Evolutionary conservation across 2,797 vertebrate species (phyloP).

Genomic region (Mastacembelus armatus): DNA sequence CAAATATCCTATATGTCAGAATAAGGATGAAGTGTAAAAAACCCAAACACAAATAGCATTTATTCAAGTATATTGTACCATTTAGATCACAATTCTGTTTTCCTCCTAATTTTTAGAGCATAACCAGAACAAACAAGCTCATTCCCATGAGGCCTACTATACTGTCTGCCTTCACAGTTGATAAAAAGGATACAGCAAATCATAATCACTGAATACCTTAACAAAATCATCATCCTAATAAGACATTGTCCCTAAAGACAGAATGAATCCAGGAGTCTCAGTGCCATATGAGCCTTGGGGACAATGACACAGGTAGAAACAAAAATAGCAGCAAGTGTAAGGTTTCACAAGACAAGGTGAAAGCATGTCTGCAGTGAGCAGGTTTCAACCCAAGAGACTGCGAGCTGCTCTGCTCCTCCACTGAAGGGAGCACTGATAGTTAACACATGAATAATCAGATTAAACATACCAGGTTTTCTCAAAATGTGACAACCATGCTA

Average conservation of each 20-base stretch:
- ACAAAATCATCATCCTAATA: background rate
- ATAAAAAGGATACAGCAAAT: constrained; percentile 19
- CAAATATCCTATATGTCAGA: background rate
- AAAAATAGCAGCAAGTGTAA: constrained; percentile 43
- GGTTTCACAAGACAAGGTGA: constrained; percentile 49
- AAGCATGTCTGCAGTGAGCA: constrained; percentile 25
- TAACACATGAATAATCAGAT: constrained; percentile 31
- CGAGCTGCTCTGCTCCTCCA: constrained; percentile 42
- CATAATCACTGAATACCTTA: background rate
- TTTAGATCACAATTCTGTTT: background rate
- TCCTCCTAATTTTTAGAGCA: background rate
- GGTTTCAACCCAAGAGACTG: constrained; percentile 32
- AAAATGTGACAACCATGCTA: constrained; percentile 17
- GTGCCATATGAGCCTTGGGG: constrained; percentile 8
- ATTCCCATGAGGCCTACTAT: background rate
- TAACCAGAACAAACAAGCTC: background rate
- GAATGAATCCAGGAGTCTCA: background rate
- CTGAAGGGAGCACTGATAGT: constrained; percentile 8
- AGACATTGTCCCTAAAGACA: constrained; percentile 1
- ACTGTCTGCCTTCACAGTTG: background rate
- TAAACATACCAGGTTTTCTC: constrained; percentile 26
- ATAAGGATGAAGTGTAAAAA: background rate
- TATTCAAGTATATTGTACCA: background rate
- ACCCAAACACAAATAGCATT: background rate
- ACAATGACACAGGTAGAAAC: constrained; percentile 41